Evolutionary conservation across 2,797 vertebrate genomes (phyloP).

Genomic region (Pangasius krempfi): DNA sequence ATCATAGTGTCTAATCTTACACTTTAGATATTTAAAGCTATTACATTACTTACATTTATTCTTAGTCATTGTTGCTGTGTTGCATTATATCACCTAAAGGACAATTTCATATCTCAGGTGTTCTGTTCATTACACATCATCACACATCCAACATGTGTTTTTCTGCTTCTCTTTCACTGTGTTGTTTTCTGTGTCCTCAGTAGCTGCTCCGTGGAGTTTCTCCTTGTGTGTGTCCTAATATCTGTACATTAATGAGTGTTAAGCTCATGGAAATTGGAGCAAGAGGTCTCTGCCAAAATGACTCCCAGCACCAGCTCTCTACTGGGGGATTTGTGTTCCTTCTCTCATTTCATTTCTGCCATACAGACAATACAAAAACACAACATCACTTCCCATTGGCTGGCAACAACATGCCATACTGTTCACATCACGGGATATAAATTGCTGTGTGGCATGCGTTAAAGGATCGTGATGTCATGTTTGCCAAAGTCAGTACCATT

Average conservation of each 20-base stretch:
- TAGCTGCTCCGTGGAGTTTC: neutral
- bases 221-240: neutral
- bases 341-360: conserved; percentile 28
- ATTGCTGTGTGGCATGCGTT: neutral
- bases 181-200: neutral
- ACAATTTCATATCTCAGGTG: neutral
- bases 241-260: conserved; percentile 24
- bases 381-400: neutral
- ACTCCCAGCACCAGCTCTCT: neutral
- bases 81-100: conserved; percentile 2
- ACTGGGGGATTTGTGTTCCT: conserved; percentile 31
- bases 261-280: conserved; percentile 1
- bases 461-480: neutral
- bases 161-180: neutral
- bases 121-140: neutral
- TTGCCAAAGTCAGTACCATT: neutral
- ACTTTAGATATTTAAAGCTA: neutral
- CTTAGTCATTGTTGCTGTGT: neutral
- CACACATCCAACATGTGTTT: neutral
- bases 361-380: conserved; percentile 27
- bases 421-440: conserved; percentile 16
- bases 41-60: neutral
- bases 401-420: conserved; percentile 15
- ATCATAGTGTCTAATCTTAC: neutral
- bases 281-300: neutral